A percentile compares a stretch with the other conserved stretches of the same genome.
phyloP scores from a whole-genome alignment of 2,797 vertebrate genomes.

The Megaceryle alcyon region DNA sequence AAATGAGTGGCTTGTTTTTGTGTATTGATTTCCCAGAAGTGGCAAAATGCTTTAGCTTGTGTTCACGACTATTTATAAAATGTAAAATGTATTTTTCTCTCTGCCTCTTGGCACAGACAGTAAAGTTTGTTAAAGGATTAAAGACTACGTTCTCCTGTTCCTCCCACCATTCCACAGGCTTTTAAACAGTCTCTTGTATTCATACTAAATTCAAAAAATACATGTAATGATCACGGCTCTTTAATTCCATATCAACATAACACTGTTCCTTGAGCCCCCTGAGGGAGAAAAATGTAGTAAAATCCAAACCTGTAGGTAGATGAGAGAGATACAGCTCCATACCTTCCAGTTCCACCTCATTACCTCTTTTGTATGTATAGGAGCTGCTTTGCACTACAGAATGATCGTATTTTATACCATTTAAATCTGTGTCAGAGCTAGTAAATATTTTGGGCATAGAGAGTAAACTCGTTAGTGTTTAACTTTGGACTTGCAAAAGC shows the following conservation, averaged over 20 bases:
- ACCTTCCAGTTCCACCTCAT: conserved; percentile 23
- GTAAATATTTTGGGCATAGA: conserved; percentile 32
- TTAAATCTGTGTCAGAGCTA: not conserved
- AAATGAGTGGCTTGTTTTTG: conserved; percentile 66
- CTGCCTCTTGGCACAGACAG: conserved; percentile 26
- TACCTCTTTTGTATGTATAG: not conserved
- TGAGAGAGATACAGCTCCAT: not conserved
- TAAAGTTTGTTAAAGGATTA: conserved; percentile 48
- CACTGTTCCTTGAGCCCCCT: not conserved
- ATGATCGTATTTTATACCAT: not conserved
- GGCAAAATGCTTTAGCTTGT: conserved; percentile 69
- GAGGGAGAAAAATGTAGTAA: not conserved
- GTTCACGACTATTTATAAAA: conserved; percentile 70
- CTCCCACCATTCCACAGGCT: conserved; percentile 20
- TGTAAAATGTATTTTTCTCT: conserved; percentile 52
- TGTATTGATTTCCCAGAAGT: conserved; percentile 73
- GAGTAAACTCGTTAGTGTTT: conserved; percentile 27
- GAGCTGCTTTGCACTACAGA: not conserved
- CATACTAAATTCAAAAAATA: conserved; percentile 8
- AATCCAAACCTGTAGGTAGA: not conserved
- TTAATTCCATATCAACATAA: not conserved
- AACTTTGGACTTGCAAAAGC: not conserved
- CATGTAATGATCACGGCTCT: not conserved
- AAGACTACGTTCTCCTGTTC: not conserved
- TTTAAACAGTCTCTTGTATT: conserved; percentile 10